Percentiles rank a stretch among this genome's conserved stretches.
Evolutionary conservation across 2,113 vertebrate species (phyloP).

Genomic region (Gavialis gangeticus): DNA sequence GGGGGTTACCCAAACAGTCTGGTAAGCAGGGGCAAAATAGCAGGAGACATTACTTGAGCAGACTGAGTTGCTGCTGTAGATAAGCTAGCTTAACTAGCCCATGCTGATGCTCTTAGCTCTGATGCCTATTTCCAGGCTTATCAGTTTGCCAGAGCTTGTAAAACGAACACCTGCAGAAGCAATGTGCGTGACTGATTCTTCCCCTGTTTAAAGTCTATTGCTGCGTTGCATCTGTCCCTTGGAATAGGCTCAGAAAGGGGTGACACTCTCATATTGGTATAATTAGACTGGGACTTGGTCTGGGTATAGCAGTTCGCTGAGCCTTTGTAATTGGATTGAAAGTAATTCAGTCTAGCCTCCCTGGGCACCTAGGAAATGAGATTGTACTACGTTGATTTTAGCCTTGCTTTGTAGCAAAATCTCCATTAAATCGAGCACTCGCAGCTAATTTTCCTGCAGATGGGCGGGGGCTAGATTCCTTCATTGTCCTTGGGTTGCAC

Average conservation of each 20-base stretch:
- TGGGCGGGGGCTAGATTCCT: rapidly evolving
- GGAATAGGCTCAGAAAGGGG: background rate
- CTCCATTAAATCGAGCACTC: rapidly evolving
- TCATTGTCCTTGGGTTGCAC: background rate
- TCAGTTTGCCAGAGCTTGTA: no score
- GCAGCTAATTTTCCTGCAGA: rapidly evolving
- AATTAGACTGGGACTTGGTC: background rate
- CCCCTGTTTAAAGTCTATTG: no score
- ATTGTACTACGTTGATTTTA: background rate
- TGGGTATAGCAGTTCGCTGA: background rate
- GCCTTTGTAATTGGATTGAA: background rate
- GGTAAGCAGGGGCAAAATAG: no score
- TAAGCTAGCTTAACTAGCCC: background rate
- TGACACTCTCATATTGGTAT: background rate
- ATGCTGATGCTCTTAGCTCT: background rate
- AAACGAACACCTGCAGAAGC: no score
- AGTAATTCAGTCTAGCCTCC: no score
- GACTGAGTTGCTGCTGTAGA: background rate
- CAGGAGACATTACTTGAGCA: no score
- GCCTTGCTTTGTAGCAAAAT: background rate
- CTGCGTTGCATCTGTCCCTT: background rate
- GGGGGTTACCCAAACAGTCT: no score
- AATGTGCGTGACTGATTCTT: no score
- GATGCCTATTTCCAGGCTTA: no score
- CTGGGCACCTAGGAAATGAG: background rate